phyloP scores from a whole-genome alignment of 1,140 invertebrate species.

The Helicoverpa armigera region DNA sequence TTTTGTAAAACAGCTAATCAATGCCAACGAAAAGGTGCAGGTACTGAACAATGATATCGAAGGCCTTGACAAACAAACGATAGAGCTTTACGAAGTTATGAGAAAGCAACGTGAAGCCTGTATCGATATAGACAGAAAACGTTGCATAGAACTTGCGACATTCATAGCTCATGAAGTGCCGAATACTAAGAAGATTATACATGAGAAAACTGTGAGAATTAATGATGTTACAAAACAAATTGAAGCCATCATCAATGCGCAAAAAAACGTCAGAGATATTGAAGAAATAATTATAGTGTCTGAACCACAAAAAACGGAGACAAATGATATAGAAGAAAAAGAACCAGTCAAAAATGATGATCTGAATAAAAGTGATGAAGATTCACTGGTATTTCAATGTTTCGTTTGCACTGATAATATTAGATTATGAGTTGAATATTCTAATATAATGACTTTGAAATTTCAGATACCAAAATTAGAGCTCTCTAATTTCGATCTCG shows the following conservation, averaged over 20 bases:
- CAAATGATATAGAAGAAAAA: slow-evolving; percentile 16
- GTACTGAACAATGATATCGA: slow-evolving; percentile 58
- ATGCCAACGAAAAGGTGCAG: slow-evolving; percentile 58
- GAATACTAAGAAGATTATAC: slow-evolving; percentile 56
- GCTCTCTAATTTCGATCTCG: slow-evolving; percentile 63
- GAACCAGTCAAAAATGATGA: slow-evolving; percentile 45
- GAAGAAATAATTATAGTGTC: neutral
- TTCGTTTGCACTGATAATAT: neutral
- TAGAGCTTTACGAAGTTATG: slow-evolving; percentile 17
- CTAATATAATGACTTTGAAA: neutral
- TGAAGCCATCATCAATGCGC: slow-evolving; percentile 28
- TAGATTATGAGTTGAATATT: neutral
- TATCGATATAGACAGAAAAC: slow-evolving; percentile 56
- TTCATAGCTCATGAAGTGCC: slow-evolving; percentile 65
- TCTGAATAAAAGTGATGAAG: slow-evolving; percentile 41
- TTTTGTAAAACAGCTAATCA: slow-evolving; percentile 65
- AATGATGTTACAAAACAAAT: slow-evolving; percentile 59
- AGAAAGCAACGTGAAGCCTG: slow-evolving; percentile 18
- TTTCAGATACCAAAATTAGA: slow-evolving; percentile 74
- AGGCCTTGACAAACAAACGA: slow-evolving; percentile 56
- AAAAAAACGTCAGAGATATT: neutral
- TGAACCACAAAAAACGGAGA: neutral
- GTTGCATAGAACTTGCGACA: slow-evolving; percentile 67
- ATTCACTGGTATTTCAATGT: slow-evolving; percentile 16
- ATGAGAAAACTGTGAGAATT: slow-evolving; percentile 57